Percentiles rank a stretch among this genome's conserved stretches.
Evolutionary conservation across 2,888 invertebrate genomes (phyloP).

Genomic region (Agonopterix alstromeriana): DNA sequence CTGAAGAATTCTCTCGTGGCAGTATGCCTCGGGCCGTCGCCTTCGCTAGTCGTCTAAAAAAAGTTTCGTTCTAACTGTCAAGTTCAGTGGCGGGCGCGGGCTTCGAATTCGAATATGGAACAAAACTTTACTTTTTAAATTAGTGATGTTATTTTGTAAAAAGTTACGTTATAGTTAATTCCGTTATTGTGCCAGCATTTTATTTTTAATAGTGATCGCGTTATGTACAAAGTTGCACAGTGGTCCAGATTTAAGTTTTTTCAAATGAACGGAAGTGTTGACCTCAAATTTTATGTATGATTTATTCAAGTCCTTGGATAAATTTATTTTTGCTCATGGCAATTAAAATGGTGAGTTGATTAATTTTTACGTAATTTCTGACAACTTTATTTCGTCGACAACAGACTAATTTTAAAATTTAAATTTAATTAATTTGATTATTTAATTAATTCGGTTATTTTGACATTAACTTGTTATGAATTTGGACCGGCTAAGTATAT

Average conservation of each 20-base stretch:
- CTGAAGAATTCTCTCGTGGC: conserved; percentile 16
- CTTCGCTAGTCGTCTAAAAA: conserved; percentile 40
- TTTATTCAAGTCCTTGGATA: conserved; percentile 73
- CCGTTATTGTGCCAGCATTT: conserved; percentile 8
- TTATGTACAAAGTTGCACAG: conserved; percentile 24
- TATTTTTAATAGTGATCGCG: conserved; percentile 8
- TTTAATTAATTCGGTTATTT: conserved; percentile 4
- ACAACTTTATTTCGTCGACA: conserved; percentile 2
- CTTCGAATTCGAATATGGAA: conserved; percentile 27
- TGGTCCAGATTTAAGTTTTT: conserved; percentile 34
- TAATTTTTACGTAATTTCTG: conserved; percentile 15
- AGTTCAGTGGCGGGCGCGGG: conserved; percentile 18
- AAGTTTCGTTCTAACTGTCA: conserved; percentile 14
- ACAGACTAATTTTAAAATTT: conserved; percentile 5
- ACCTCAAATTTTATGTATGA: conserved; percentile 72
- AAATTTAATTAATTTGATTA: conserved; percentile 4
- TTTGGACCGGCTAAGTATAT: no score
- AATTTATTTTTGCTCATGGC: conserved; percentile 70
- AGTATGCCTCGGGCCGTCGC: conserved; percentile 40
- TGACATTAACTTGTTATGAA: not conserved
- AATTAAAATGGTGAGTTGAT: conserved; percentile 68
- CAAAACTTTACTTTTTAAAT: conserved; percentile 3
- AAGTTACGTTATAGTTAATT: conserved; percentile 1
- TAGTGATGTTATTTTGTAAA: conserved; percentile 10
- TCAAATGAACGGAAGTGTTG: conserved; percentile 63